Conservation (phyloP, 1,140 invertebrate genomes). For the Harlomillsia oculata region DNA sequence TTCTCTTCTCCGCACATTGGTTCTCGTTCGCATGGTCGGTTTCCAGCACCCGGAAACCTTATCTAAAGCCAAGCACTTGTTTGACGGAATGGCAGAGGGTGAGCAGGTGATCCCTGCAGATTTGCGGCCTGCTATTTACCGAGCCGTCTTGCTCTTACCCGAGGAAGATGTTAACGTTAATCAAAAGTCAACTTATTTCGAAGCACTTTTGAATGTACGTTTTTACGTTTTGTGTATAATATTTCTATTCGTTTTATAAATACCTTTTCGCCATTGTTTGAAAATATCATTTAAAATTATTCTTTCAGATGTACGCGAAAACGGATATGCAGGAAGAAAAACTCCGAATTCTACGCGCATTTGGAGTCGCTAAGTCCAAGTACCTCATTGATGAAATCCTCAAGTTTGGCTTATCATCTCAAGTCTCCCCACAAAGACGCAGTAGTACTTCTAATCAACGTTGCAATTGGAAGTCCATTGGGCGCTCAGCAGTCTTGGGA, state of each 20-base stretch:
- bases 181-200: too few species aligned
- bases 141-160: conserved; percentile 63
- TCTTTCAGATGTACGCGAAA: conserved; percentile 59
- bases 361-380: conserved; percentile 64
- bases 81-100: conserved; percentile 57
- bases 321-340: conserved; percentile 87
- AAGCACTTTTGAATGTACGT: too few species aligned
- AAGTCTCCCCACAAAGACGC: conserved; percentile 47
- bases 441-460: conserved; percentile 42
- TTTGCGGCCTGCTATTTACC: conserved; percentile 74
- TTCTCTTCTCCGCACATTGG: conserved; percentile 70
- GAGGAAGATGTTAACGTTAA: conserved; percentile 47
- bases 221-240: too few species aligned
- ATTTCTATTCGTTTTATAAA: too few species aligned
- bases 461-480: conserved; percentile 40
- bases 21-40: conserved; percentile 67
- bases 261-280: too few species aligned
- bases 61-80: conserved; percentile 57
- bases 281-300: too few species aligned
- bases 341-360: conserved; percentile 67
- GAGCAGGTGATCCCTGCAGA: conserved; percentile 63
- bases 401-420: conserved; percentile 45
- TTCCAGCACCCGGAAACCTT: conserved; percentile 67
- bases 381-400: conserved; percentile 62
- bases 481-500: conserved; percentile 48